Percentiles rank a stretch among this genome's conserved stretches.
Evolutionary conservation across 2,113 vertebrate genomes (phyloP).

Genomic region (Lathamus discolor): DNA sequence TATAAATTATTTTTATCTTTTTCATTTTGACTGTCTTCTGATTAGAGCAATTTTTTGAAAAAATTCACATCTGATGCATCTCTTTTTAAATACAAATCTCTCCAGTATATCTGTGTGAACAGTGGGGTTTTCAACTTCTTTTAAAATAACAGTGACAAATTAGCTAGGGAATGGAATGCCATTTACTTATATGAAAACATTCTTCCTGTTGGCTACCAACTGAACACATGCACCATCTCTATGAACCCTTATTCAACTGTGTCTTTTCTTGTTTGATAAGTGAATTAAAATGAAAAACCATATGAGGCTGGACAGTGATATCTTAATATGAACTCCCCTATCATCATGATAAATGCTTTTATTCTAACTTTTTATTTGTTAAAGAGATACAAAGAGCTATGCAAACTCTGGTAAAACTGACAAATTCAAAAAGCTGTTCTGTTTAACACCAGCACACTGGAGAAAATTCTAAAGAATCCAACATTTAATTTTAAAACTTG

Average conservation of each 20-base stretch:
- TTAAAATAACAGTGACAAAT: neutral
- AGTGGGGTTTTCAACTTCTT: neutral
- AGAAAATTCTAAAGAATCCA: neutral
- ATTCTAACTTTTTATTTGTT: neutral
- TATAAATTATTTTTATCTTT: neutral
- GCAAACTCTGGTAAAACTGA: neutral
- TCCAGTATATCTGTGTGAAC: neutral
- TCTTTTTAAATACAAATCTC: neutral
- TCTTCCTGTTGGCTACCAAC: neutral
- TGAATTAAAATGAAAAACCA: neutral
- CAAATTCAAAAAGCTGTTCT: neutral
- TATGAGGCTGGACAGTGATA: accelerated
- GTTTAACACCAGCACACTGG: neutral
- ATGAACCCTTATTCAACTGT: neutral
- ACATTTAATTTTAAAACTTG: neutral
- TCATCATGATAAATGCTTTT: neutral
- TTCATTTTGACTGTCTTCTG: neutral
- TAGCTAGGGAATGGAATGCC: neutral
- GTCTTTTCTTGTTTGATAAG: neutral
- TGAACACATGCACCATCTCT: neutral
- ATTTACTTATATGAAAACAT: neutral
- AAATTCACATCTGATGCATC: neutral
- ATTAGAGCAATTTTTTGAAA: neutral
- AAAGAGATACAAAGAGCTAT: neutral
- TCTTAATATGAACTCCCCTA: neutral